Evolutionary conservation across 2,113 vertebrate species (phyloP).

Genomic region (Thryonomys swinderianus): DNA sequence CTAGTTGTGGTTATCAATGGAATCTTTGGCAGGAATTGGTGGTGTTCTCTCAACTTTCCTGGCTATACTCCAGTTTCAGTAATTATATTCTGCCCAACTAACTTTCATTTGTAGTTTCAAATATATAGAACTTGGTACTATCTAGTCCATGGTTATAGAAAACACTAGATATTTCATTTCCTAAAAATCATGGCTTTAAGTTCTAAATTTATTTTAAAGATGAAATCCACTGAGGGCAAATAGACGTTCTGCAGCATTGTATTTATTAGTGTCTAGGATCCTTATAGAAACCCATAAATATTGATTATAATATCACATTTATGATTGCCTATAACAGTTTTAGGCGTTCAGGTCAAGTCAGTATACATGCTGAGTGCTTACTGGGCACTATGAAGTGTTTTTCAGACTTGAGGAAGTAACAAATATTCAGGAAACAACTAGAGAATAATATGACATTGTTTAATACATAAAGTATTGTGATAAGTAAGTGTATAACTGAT

Average conservation of each 20-base stretch:
- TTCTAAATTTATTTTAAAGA: slow-evolving; percentile 45
- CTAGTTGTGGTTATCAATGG: slow-evolving; percentile 44
- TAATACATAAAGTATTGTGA: neutral
- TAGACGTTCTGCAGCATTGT: neutral
- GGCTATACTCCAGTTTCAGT: slow-evolving; percentile 37
- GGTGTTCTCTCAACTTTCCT: slow-evolving; percentile 64
- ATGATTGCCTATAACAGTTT: neutral
- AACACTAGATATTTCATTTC: slow-evolving; percentile 53
- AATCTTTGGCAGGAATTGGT: slow-evolving; percentile 53
- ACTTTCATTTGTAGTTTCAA: slow-evolving; percentile 55
- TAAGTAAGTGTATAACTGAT: neutral
- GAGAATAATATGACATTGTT: slow-evolving; percentile 1
- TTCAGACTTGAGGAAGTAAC: slow-evolving; percentile 28
- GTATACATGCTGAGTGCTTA: slow-evolving; percentile 26
- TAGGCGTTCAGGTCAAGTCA: slow-evolving; percentile 22
- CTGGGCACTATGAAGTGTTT: neutral
- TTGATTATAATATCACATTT: neutral
- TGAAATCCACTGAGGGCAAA: slow-evolving; percentile 32
- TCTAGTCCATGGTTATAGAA: slow-evolving; percentile 25
- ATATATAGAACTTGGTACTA: slow-evolving; percentile 38
- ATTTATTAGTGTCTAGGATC: neutral
- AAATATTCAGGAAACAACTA: slow-evolving; percentile 8
- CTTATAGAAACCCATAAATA: slow-evolving; percentile 45
- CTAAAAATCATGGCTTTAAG: neutral
- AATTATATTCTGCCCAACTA: slow-evolving; percentile 67